A percentile compares a stretch with the other conserved stretches of the same genome.
phyloP scores from a whole-genome alignment of 2,113 vertebrate genomes.

The Uropsilus gracilis region DNA sequence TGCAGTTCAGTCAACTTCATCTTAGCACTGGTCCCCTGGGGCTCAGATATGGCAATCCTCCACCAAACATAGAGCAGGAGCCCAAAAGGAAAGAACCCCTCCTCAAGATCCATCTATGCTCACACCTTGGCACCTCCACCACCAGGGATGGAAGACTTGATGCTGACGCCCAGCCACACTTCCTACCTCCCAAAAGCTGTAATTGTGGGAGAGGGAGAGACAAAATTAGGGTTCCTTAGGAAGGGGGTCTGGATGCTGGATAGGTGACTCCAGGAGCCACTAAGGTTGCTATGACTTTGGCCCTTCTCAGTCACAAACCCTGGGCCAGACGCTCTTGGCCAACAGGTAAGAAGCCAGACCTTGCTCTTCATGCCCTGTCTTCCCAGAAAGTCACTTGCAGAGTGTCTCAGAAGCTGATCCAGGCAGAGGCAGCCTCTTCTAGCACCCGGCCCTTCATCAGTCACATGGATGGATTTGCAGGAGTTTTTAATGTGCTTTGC shows the following conservation, averaged over 20 bases:
- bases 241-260: background rate
- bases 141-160: rapidly evolving
- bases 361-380: background rate
- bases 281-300: no score
- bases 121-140: rapidly evolving
- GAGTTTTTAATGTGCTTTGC: conserved; percentile 49
- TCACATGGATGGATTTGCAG: conserved; percentile 62
- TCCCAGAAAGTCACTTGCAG: background rate
- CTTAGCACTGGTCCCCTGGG: background rate
- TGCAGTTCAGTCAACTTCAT: background rate
- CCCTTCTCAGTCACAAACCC: background rate
- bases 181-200: background rate
- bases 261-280: background rate
- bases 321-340: rapidly evolving
- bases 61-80: background rate
- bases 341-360: background rate
- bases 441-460: background rate
- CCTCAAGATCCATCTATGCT: background rate
- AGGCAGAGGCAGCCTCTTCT: background rate
- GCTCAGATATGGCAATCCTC: background rate
- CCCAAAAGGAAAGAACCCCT: background rate
- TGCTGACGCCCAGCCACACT: background rate
- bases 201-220: rapidly evolving
- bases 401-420: background rate
- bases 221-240: background rate